These are phyloP conservation scores for Ylistrum balloti DNA, from an alignment of 1,140 invertebrate genomes.

Conservation along the genomic window DNA sequence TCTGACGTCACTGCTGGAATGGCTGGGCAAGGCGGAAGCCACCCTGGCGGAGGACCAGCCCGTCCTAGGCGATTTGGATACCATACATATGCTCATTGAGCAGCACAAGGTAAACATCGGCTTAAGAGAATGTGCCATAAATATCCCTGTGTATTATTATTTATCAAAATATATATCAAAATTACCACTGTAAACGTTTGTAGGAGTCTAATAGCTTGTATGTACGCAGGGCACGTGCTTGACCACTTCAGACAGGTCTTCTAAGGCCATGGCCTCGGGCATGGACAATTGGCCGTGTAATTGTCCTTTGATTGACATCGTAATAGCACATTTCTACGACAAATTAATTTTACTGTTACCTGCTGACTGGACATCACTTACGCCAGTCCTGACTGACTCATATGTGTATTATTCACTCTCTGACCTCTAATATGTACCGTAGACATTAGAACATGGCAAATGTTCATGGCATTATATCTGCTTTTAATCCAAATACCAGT, in stretches of 20 bases:
- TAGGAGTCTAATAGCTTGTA: too few relatives aligned
- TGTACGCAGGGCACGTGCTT: not conserved
- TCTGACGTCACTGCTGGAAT: slow-evolving; percentile 95
- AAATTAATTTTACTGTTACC: slow-evolving; percentile 29
- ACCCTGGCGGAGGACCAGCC: slow-evolving; percentile 90
- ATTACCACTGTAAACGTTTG: too few relatives aligned
- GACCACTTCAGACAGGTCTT: not conserved
- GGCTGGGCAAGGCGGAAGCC: slow-evolving; percentile 92
- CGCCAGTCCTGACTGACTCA: not conserved
- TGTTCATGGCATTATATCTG: too few relatives aligned
- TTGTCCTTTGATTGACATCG: not conserved
- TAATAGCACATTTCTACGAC: not conserved
- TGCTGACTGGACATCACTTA: not conserved
- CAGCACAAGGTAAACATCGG: slow-evolving; percentile 89
- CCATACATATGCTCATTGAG: slow-evolving; percentile 95
- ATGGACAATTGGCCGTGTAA: slow-evolving; percentile 30
- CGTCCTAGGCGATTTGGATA: slow-evolving; percentile 97
- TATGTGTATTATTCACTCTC: not conserved
- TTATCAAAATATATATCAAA: too few relatives aligned
- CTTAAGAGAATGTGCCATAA: not conserved
- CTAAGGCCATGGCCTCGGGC: not conserved
- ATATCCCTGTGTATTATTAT: too few relatives aligned
- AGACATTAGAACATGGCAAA: too few relatives aligned
- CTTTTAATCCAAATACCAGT: too few relatives aligned
- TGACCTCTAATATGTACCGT: too few relatives aligned